Evolutionary conservation across 2,888 invertebrate genomes (phyloP).

Genomic region (Eremobia ochroleuca): DNA sequence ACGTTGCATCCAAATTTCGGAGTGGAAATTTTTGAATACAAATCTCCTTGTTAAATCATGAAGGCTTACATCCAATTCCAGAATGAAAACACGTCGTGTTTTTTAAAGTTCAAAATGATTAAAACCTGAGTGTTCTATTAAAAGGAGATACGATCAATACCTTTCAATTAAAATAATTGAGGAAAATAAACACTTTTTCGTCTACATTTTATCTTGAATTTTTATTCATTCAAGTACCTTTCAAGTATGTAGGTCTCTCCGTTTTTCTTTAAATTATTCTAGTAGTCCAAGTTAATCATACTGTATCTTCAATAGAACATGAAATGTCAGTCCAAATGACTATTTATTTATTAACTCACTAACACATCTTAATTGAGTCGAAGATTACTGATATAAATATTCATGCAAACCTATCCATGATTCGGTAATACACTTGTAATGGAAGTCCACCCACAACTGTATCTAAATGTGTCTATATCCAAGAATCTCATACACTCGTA

Average conservation of each 20-base stretch:
- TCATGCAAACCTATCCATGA: conserved; percentile 12
- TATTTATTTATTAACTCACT: conserved; percentile 12
- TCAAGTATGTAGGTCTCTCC: neutral
- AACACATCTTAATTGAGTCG: conserved; percentile 16
- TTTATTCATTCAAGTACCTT: neutral
- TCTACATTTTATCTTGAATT: neutral
- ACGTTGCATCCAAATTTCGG: conserved; percentile 16
- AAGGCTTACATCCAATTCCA: conserved; percentile 13
- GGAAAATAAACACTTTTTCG: neutral
- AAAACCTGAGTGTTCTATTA: neutral
- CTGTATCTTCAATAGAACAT: neutral
- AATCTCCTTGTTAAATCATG: conserved; percentile 26
- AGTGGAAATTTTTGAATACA: conserved; percentile 15
- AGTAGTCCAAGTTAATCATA: neutral
- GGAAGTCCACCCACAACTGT: conserved; percentile 27
- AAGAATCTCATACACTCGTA: conserved; percentile 1
- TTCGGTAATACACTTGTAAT: conserved; percentile 26
- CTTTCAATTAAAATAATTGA: neutral
- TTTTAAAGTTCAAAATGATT: neutral
- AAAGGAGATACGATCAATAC: neutral
- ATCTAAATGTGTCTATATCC: conserved; percentile 34
- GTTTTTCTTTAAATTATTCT: neutral
- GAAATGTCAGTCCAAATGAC: neutral
- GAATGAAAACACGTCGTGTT: neutral
- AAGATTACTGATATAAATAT: conserved; percentile 28